These are phyloP conservation scores for Elgaria multicarinata DNA, from an alignment of 2,113 vertebrate genomes.

Conservation along the genomic window DNA sequence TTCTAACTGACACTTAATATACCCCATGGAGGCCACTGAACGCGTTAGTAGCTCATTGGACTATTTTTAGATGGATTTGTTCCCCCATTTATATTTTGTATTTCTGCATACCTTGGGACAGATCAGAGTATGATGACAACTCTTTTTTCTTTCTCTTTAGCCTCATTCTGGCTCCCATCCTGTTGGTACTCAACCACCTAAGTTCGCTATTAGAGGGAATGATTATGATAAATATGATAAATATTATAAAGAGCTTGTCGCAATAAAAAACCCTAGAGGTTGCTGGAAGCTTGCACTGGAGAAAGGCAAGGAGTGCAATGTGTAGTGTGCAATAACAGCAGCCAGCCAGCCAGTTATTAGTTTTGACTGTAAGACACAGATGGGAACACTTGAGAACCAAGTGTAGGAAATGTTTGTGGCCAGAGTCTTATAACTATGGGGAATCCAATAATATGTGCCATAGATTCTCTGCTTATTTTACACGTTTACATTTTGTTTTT, in stretches of 20 bases:
- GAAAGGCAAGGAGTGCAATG: background rate
- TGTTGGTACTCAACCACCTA: background rate
- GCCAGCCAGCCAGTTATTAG: background rate
- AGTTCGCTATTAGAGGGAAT: background rate
- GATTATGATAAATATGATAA: background rate
- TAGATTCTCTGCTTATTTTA: conserved; percentile 8
- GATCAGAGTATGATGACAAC: too few relatives aligned
- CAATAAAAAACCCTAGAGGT: background rate
- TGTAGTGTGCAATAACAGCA: background rate
- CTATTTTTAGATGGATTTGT: background rate
- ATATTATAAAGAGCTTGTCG: background rate
- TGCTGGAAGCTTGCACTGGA: background rate
- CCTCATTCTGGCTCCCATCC: background rate
- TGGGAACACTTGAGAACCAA: background rate
- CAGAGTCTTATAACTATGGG: too few relatives aligned
- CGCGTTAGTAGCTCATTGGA: too few relatives aligned
- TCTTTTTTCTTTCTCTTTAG: too few relatives aligned
- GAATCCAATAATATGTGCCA: conserved; percentile 32
- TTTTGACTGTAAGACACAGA: background rate
- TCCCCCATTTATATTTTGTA: too few relatives aligned
- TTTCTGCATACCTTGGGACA: too few relatives aligned
- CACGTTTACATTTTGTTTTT: conserved; percentile 20
- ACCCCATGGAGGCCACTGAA: background rate
- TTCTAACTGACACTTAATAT: too few relatives aligned
- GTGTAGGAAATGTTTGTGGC: background rate